Conservation (phyloP, 2,797 vertebrate genomes). For the Avahi laniger region DNA sequence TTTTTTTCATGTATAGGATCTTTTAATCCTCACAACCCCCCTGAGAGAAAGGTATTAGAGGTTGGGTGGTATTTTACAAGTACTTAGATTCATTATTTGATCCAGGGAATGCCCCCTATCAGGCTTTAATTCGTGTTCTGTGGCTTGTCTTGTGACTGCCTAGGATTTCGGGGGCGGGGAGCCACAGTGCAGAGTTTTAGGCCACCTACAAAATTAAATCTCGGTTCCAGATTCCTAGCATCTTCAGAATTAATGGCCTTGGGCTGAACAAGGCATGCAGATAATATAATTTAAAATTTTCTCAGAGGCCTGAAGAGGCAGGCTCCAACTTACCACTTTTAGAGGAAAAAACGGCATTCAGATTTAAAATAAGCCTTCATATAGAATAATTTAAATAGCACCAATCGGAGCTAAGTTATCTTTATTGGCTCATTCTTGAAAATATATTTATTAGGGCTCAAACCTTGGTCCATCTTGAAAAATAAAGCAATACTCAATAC, state of each 20-base stretch:
- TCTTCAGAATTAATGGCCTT: conserved; percentile 32
- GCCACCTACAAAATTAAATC: conserved; percentile 5
- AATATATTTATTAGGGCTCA: conserved; percentile 58
- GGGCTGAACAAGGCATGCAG: neutral
- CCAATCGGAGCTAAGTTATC: neutral
- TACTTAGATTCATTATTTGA: conserved; percentile 31
- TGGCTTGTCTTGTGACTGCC: neutral
- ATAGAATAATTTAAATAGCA: conserved; percentile 42
- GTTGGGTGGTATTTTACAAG: neutral
- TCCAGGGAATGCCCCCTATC: neutral
- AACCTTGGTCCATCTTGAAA: conserved; percentile 32
- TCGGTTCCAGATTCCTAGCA: conserved; percentile 33
- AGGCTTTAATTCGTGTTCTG: neutral
- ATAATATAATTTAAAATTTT: conserved; percentile 23
- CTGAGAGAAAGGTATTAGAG: neutral
- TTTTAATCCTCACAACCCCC: neutral
- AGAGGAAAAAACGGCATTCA: neutral
- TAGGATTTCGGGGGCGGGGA: accelerated
- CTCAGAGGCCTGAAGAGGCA: conserved; percentile 13
- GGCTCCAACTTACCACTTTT: neutral
- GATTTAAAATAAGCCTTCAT: conserved; percentile 61
- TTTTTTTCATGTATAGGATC: neutral
- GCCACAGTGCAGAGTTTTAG: neutral
- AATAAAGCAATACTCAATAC: conserved; percentile 47
- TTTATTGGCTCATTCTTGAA: conserved; percentile 46